Percentiles rank a stretch among this genome's conserved stretches.
Evolutionary conservation across 2,797 vertebrate species (phyloP).

Genomic region (Lepus oiostolus): DNA sequence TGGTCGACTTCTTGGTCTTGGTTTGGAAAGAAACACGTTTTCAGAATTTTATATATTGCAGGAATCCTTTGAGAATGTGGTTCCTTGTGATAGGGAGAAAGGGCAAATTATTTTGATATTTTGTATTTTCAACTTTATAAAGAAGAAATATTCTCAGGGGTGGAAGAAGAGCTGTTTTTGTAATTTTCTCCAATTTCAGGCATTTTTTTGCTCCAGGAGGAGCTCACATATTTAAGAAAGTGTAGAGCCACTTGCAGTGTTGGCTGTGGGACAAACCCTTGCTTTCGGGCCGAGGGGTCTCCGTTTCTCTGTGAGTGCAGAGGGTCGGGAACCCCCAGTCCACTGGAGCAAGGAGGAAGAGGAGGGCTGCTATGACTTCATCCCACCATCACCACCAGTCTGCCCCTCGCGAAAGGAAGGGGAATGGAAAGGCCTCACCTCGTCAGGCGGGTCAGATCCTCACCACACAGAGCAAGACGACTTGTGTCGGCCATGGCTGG

Average conservation of each 20-base stretch:
- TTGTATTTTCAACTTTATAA: constrained; percentile 83
- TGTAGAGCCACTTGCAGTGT: constrained; percentile 70
- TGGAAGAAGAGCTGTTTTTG: constrained; percentile 77
- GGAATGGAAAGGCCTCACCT: constrained; percentile 53
- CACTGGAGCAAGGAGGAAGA: constrained; percentile 6
- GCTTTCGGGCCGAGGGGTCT: constrained; percentile 56
- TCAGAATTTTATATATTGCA: constrained; percentile 82
- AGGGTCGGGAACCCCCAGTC: constrained; percentile 2
- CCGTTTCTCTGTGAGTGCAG: constrained; percentile 63
- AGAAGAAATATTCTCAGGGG: constrained; percentile 82
- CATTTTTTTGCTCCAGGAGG: constrained; percentile 66
- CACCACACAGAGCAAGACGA: constrained; percentile 77
- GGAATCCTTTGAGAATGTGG: constrained; percentile 80
- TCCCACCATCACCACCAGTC: neutral
- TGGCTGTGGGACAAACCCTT: constrained; percentile 36
- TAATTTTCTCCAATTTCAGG: constrained; percentile 78
- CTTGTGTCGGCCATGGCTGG: constrained; percentile 82
- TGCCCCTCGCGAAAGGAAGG: constrained; percentile 41
- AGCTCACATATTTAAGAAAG: constrained; percentile 75
- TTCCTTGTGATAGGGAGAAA: constrained; percentile 82
- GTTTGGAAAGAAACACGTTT: constrained; percentile 69
- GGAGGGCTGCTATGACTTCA: neutral
- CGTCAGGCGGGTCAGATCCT: constrained; percentile 73
- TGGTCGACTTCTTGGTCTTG: constrained; percentile 71
- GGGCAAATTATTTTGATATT: constrained; percentile 84